Conservation (phyloP, 2,888 invertebrate genomes). For the Hofmannophila pseudospretella region DNA sequence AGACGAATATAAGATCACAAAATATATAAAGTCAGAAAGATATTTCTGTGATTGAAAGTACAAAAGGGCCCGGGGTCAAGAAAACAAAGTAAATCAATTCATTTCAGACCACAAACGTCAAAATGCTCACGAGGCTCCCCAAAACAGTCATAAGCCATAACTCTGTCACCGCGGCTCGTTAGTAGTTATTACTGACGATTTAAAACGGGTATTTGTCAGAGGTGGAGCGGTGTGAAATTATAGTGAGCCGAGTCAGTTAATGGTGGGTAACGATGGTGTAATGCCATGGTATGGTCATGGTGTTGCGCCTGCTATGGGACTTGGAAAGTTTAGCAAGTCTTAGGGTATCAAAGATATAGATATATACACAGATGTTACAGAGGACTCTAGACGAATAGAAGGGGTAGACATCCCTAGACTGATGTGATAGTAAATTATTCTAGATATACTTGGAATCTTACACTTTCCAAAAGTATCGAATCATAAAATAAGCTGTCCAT, state of each 20-base stretch:
- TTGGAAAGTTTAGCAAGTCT: neutral
- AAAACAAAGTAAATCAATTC: neutral
- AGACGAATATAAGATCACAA: too few species aligned
- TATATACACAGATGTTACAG: too few species aligned
- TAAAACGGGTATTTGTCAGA: constrained; percentile 26
- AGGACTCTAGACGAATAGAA: too few species aligned
- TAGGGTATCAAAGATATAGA: neutral
- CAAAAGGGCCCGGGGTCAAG: neutral
- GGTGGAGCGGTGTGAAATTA: constrained; percentile 24
- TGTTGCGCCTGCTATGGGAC: constrained; percentile 9
- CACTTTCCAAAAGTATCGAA: too few species aligned
- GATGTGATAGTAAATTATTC: too few species aligned
- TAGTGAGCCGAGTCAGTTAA: constrained; percentile 19
- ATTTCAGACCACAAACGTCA: too few species aligned
- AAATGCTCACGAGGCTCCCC: neutral
- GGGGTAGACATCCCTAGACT: too few species aligned
- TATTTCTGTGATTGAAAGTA: too few species aligned
- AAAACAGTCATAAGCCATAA: constrained; percentile 9
- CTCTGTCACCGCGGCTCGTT: constrained; percentile 9
- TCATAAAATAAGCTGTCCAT: too few species aligned
- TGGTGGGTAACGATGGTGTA: constrained; percentile 20
- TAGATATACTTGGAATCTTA: too few species aligned
- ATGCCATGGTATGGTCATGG: constrained; percentile 12
- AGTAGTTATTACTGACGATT: constrained; percentile 21
- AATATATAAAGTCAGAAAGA: too few species aligned